Percentiles rank a stretch among this genome's conserved stretches.
Conservation (phyloP, 2,797 vertebrate species). For the Pseudochirops corinnae region DNA sequence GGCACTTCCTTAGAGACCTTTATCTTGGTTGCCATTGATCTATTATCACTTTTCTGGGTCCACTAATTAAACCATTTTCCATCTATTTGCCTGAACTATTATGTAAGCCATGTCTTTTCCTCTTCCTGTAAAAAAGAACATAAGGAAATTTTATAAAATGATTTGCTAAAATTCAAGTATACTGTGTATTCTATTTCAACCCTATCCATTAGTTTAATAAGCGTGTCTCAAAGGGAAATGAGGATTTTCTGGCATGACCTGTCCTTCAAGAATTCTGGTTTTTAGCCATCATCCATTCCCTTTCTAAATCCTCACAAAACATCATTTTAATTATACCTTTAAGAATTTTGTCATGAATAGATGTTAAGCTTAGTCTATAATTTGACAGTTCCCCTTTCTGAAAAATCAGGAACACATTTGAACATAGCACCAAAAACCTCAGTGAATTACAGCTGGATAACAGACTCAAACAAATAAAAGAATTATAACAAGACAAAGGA, state of each 20-base stretch:
- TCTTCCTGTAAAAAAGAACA: not conserved
- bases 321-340: not conserved
- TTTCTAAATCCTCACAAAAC: not conserved
- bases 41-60: not conserved
- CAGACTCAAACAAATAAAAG: not conserved
- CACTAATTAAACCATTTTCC: not conserved
- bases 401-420: not conserved
- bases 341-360: not conserved
- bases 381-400: not conserved
- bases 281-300: not conserved
- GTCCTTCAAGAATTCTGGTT: not conserved
- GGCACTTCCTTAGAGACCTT: not conserved
- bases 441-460: not conserved
- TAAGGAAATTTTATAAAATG: not conserved
- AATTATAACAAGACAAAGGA: not conserved
- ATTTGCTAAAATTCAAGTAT: not conserved
- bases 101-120: not conserved
- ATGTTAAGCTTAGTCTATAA: not conserved
- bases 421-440: not conserved
- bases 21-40: no score
- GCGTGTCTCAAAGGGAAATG: not conserved
- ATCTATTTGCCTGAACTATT: not conserved
- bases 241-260: not conserved
- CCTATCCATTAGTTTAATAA: not conserved
- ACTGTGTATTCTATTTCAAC: not conserved